Percentiles rank a stretch among this genome's conserved stretches.
Conservation (phyloP, 2,797 vertebrate species). For the Pangasius djambal region DNA sequence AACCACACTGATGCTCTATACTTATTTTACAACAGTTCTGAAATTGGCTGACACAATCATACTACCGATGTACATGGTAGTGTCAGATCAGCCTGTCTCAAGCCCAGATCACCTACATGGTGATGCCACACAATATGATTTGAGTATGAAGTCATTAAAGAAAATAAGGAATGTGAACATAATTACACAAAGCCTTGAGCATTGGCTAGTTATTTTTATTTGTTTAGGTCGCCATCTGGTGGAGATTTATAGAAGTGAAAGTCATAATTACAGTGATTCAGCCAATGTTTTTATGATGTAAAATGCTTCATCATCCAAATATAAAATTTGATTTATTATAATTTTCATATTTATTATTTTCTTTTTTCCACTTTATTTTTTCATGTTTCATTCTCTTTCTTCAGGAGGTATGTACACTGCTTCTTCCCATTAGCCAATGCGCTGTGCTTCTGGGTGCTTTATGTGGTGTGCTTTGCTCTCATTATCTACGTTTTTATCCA, state of each 20-base stretch:
- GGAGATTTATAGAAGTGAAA: conserved; percentile 11
- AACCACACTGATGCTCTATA: background rate
- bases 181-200: too few species aligned
- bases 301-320: background rate
- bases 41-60: too few species aligned
- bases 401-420: conserved; percentile 95
- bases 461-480: conserved; percentile 66
- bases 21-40: background rate
- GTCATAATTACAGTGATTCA: background rate
- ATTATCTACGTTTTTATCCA: conserved; percentile 66
- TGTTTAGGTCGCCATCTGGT: conserved; percentile 23
- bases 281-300: background rate
- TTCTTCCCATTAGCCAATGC: conserved; percentile 65
- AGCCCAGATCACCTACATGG: background rate
- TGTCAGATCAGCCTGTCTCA: background rate
- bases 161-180: background rate
- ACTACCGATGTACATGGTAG: background rate
- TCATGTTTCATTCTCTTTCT: conserved; percentile 84
- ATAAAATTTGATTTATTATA: conserved; percentile 48
- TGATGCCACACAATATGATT: background rate
- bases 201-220: background rate
- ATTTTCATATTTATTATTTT: conserved; percentile 71
- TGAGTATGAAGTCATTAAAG: background rate
- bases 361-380: conserved; percentile 81
- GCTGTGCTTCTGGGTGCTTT: conserved; percentile 69